phyloP scores from a whole-genome alignment of 1,140 invertebrate genomes.

The Ectropis grisescens region DNA sequence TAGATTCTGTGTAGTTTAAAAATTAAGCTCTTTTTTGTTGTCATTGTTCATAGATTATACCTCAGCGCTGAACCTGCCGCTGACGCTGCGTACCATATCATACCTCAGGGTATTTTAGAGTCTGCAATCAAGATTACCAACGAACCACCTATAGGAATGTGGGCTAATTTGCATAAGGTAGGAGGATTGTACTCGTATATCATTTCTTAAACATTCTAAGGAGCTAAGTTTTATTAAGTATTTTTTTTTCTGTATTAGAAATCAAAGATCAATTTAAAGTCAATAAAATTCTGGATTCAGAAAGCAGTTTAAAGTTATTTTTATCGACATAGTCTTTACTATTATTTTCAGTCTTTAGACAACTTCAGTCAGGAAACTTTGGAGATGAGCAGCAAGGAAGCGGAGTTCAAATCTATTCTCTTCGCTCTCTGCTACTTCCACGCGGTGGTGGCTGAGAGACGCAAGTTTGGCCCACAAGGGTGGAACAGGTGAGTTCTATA shows the following conservation, averaged over 20 bases:
- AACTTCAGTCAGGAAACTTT: constrained; percentile 95
- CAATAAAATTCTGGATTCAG: too few species aligned
- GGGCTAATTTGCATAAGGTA: constrained; percentile 91
- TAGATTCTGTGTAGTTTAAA: too few species aligned
- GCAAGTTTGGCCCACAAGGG: constrained; percentile 95
- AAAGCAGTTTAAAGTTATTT: too few species aligned
- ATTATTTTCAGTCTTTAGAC: constrained; percentile 81
- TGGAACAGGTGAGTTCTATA: constrained; percentile 91
- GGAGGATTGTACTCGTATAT: too few species aligned
- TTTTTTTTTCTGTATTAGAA: too few species aligned
- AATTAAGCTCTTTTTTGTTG: too few species aligned
- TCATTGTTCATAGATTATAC: constrained; percentile 61
- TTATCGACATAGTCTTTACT: too few species aligned
- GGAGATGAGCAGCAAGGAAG: constrained; percentile 93
- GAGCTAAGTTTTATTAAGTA: too few species aligned
- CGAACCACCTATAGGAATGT: constrained; percentile 95
- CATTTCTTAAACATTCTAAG: too few species aligned
- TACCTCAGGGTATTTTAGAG: constrained; percentile 89
- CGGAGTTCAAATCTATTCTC: constrained; percentile 93
- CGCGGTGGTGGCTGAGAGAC: constrained; percentile 91
- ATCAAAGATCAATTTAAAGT: too few species aligned
- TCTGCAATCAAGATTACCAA: constrained; percentile 97
- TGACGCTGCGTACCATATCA: constrained; percentile 68
- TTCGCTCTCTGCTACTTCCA: constrained; percentile 97
- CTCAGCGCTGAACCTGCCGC: constrained; percentile 74